Conservation (phyloP, 1,140 invertebrate genomes). For the Drosophila biarmipes region DNA sequence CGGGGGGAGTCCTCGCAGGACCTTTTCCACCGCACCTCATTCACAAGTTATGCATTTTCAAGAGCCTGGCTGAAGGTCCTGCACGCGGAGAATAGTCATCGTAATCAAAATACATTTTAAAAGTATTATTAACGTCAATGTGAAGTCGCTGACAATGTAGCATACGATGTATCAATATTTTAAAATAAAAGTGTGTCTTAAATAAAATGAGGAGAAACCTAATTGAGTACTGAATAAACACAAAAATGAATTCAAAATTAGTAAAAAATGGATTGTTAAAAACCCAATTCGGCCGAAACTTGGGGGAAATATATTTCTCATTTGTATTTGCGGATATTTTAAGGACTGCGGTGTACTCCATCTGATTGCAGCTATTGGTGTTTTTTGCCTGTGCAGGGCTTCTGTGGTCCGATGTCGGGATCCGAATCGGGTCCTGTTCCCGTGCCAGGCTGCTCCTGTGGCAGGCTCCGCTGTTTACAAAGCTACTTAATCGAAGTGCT, state of each 20-base stretch:
- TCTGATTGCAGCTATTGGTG: no score
- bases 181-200: no score
- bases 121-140: neutral
- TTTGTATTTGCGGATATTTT: no score
- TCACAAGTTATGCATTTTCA: slow-evolving; percentile 77
- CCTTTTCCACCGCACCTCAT: slow-evolving; percentile 32
- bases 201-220: no score
- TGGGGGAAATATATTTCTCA: no score
- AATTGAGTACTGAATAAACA: no score
- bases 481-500: slow-evolving; percentile 81
- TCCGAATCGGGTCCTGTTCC: slow-evolving; percentile 13
- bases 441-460: slow-evolving; percentile 27
- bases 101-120: neutral
- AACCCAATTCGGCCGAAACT: no score
- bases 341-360: no score
- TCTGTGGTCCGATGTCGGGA: slow-evolving; percentile 2
- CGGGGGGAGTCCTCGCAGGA: slow-evolving; percentile 29
- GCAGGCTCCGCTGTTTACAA: slow-evolving; percentile 69
- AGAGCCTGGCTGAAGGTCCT: slow-evolving; percentile 58
- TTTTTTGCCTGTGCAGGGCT: neutral
- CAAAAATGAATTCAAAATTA: no score
- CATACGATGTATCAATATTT: no score
- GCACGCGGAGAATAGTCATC: slow-evolving; percentile 1
- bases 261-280: no score
- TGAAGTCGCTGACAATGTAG: no score